Conservation (phyloP, 2,797 vertebrate genomes). For the Capromys pilorides region DNA sequence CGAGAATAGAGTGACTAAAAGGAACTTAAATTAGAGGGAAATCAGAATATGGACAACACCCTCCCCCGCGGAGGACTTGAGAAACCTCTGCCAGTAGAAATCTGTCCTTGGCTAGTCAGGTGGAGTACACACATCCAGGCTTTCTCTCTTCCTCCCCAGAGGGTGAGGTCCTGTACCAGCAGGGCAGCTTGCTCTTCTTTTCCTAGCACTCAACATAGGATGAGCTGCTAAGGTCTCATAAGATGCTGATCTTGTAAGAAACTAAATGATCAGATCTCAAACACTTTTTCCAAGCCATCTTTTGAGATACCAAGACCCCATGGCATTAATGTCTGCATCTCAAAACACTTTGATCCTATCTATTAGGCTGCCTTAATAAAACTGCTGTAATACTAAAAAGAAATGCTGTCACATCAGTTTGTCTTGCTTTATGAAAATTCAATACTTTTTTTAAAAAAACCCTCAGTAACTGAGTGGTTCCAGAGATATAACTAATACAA, state of each 20-base stretch:
- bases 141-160: neutral
- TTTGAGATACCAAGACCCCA: neutral
- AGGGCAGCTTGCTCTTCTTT: neutral
- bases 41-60: neutral
- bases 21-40: neutral
- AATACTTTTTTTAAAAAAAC: neutral
- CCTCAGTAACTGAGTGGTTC: neutral
- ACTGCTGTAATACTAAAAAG: neutral
- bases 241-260: constrained; percentile 32
- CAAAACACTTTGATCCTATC: neutral
- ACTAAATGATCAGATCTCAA: constrained; percentile 12
- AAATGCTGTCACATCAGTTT: neutral
- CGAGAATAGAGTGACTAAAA: constrained; percentile 11
- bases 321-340: neutral
- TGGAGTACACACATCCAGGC: neutral
- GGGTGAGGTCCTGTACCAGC: neutral
- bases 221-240: neutral
- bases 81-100: neutral
- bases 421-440: neutral
- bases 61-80: neutral
- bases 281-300: neutral
- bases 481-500: neutral
- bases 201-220: neutral
- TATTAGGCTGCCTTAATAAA: neutral
- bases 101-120: neutral